Percentiles rank a stretch among this genome's conserved stretches.
Evolutionary conservation across 2,888 invertebrate genomes (phyloP).

Genomic region (Drosophila mayaguana): DNA sequence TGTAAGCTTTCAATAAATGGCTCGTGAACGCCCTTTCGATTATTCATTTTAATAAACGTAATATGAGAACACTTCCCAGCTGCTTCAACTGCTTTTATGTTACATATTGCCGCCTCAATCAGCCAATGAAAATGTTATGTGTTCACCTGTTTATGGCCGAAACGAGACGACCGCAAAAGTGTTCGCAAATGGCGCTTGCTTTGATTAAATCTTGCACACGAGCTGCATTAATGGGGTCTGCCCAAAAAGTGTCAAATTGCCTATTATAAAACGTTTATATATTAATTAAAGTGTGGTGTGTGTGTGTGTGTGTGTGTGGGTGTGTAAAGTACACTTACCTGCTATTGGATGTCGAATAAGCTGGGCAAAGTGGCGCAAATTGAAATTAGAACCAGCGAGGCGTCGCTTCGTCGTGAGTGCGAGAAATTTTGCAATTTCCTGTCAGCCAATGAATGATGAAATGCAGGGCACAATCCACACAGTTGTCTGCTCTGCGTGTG

Average conservation of each 20-base stretch:
- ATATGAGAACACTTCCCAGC: background rate
- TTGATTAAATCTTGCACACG: conserved; percentile 25
- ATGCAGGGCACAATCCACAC: conserved; percentile 47
- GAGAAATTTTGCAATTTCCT: conserved; percentile 69
- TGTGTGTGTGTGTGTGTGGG: background rate
- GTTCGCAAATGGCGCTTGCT: background rate
- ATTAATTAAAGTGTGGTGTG: conserved; percentile 37
- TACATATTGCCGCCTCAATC: background rate
- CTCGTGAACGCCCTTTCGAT: background rate
- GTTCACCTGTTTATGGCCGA: background rate
- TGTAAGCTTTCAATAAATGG: background rate
- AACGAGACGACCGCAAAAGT: background rate
- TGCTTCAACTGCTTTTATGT: background rate
- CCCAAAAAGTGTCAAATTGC: conserved; percentile 50
- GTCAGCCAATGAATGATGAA: conserved; percentile 62
- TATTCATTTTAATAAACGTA: background rate
- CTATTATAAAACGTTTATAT: conserved; percentile 48
- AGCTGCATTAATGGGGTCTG: conserved; percentile 25
- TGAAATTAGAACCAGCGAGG: conserved; percentile 39
- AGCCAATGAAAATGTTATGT: conserved; percentile 4
- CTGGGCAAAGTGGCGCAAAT: conserved; percentile 36
- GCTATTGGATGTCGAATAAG: conserved; percentile 9
- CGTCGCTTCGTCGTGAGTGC: conserved; percentile 25
- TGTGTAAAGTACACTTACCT: conserved; percentile 16
- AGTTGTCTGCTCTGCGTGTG: conserved; percentile 6